Evolutionary conservation across 2,797 vertebrate species (phyloP), one percentile per base, ranked within the genome.

Genomic region (Sebastes matsubarae): DNA sequence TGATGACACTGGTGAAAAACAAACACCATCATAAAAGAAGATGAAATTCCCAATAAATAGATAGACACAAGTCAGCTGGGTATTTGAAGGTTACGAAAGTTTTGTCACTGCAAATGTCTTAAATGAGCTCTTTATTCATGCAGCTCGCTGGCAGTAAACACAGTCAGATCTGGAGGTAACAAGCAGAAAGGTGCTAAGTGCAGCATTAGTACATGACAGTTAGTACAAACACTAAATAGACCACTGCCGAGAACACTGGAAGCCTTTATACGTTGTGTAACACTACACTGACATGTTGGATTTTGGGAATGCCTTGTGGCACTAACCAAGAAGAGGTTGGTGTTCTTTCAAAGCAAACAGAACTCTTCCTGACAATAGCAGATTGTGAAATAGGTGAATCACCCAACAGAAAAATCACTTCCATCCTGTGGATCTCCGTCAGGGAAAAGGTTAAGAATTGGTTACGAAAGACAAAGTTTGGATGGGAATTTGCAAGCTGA

Each of bases 1-100:
- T 60, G 65, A 63, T 12, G 72, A 86, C 68, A 89, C 78, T 68
- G 90, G 81, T 88, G 90, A 69, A 87, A 89, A 89, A 86, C 68
- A 74, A 85, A 79, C 52, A 36, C 6, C 42, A 57, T 82, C 58
- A 46, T 61, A 81, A 59, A 55, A 79, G 64, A 66, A 72, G 71
- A 65, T 82, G 75, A 81, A 57, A 77, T 58, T 72, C 29, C 58
- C 25, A 75, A 72, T 75, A 70, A 84, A 93, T 90, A 91, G 91
- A 91, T 91, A 72, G 90, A 93, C 91, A 92, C 93, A 88, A 72
- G 70, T 66, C 91, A 91, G 91, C 86, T 61, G 55, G 69, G 68
- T 68, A 20, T 71, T 30, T 52, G 76, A 73, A 81, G 75, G 60
- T 72, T 18, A 20, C 10, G 16, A 46, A 24, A 63, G 14, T 46